Conservation (phyloP, 1,140 invertebrate genomes). For the Archegozetes longisetosus region DNA sequence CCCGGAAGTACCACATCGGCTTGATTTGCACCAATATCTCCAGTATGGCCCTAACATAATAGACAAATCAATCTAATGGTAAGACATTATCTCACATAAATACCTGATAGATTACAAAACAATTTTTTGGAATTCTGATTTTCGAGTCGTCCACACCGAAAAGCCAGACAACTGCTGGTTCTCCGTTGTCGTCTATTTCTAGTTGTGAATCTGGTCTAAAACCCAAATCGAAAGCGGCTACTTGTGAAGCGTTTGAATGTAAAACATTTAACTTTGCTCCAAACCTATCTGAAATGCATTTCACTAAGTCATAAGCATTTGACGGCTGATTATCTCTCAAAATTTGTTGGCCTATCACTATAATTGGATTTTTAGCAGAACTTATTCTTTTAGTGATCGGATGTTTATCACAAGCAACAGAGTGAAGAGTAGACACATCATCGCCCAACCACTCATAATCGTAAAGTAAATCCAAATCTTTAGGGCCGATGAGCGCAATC, state of each 20-base stretch:
- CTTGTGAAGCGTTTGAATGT: slow-evolving; percentile 46
- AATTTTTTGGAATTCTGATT: slow-evolving; percentile 51
- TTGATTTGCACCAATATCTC: slow-evolving; percentile 76
- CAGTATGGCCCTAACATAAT: slow-evolving; percentile 63
- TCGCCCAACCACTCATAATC: slow-evolving; percentile 78
- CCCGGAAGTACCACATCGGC: slow-evolving; percentile 89
- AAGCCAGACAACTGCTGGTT: slow-evolving; percentile 70
- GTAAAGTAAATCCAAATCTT: slow-evolving; percentile 77
- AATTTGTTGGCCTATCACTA: slow-evolving; percentile 76
- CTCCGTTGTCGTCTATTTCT: slow-evolving; percentile 40
- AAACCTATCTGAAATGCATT: slow-evolving; percentile 28
- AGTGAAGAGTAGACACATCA: slow-evolving; percentile 47
- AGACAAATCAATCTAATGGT: neutral
- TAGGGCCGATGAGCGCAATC: slow-evolving; percentile 62
- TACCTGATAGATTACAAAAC: slow-evolving; percentile 74
- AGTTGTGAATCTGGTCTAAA: slow-evolving; percentile 59
- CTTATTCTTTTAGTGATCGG: slow-evolving; percentile 45
- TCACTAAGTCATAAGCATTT: slow-evolving; percentile 51
- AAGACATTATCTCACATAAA: neutral
- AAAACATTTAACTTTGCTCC: slow-evolving; percentile 25
- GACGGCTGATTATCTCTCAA: slow-evolving; percentile 60
- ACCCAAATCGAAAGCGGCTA: slow-evolving; percentile 88
- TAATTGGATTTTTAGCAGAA: slow-evolving; percentile 68
- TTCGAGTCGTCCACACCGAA: slow-evolving; percentile 79
- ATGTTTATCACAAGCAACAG: slow-evolving; percentile 56